Evolutionary conservation across 1,140 invertebrate genomes (phyloP).

Genomic region (Steinernema khuongi): DNA sequence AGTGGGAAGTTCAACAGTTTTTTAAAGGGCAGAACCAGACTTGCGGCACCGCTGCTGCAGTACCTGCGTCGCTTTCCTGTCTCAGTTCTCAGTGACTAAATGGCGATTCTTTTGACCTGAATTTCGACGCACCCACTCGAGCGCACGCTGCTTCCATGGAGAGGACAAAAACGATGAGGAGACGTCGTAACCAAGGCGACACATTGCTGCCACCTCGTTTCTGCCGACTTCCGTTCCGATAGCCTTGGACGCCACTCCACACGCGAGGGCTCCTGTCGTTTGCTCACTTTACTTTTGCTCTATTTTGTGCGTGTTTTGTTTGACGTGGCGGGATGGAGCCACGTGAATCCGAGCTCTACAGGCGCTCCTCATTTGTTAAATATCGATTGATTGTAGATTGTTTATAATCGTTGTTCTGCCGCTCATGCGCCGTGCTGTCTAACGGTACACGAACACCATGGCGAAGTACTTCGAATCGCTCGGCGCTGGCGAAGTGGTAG

Average conservation of each 20-base stretch:
- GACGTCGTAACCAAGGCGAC: constrained; percentile 9
- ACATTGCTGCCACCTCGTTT: neutral
- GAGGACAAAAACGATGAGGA: constrained; percentile 4
- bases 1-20: neutral
- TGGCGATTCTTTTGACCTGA: constrained; percentile 14
- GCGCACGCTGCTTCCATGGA: constrained; percentile 7
- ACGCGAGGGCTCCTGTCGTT: neutral
- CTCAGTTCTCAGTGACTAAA: neutral
- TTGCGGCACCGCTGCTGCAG: neutral
- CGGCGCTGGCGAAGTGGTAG: neutral
- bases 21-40: constrained; percentile 13
- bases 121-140: neutral
- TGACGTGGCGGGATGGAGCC: neutral
- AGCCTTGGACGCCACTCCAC: neutral
- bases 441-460: neutral
- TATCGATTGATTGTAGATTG: constrained; percentile 13
- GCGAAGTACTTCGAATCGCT: constrained; percentile 7
- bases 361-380: neutral
- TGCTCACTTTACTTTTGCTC: neutral
- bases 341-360: neutral
- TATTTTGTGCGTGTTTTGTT: neutral
- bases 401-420: constrained; percentile 13
- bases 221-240: neutral
- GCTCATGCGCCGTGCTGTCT: neutral
- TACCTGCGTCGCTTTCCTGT: neutral